Base-by-base conservation (phyloP, 2,113 vertebrate species). In the Phrynosoma blainvillii region DNA sequence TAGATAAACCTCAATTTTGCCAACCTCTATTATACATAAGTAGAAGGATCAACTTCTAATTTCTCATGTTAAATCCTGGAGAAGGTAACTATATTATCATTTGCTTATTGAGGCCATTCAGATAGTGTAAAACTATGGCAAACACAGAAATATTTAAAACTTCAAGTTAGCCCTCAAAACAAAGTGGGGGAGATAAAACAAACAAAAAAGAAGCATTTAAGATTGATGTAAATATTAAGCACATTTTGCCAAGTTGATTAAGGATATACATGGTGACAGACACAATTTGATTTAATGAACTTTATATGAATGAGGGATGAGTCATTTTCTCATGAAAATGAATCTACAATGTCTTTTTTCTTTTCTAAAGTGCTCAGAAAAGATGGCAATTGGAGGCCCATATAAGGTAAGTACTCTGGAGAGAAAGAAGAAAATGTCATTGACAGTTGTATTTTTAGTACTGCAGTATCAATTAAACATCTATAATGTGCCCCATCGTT, bases 1-100 rank as follows among this genome's bases (percentile, higher is more conserved):
- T 94, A 96, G 96, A 96, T 96, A 96, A 96, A 96, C 89, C 95
- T 96, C 96, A 96, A 95, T 96, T 97, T 97, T 96, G 96, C 96
- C 96, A 96, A 95, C 96, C 95, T 97, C 95, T 95, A 96, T 96
- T 96, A 96, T 95, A 90, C 93, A 89, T 95, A 96, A 96, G 95
- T 96, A 96, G 95, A 87, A 95, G 95, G 96, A 96, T 97, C 96
- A 97, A 94, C 95, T 96, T 96, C 96, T 97, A 96, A 96, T 97
- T 97, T 97, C 94, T 95, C 93, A 42, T 96, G 95, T 96, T 96
- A 97, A 97, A 95, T 96, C 95, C 95, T 79, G 73, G 0, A 86
- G 89, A 71, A 92, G 76, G 88, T 23, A 92, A 82, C 84, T 75
- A 87, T 89, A 91, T 93, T 90, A 90, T 91, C 42, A 65, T 92